Evolutionary conservation across 2,113 vertebrate species (phyloP).

Genomic region (Excalfactoria chinensis): DNA sequence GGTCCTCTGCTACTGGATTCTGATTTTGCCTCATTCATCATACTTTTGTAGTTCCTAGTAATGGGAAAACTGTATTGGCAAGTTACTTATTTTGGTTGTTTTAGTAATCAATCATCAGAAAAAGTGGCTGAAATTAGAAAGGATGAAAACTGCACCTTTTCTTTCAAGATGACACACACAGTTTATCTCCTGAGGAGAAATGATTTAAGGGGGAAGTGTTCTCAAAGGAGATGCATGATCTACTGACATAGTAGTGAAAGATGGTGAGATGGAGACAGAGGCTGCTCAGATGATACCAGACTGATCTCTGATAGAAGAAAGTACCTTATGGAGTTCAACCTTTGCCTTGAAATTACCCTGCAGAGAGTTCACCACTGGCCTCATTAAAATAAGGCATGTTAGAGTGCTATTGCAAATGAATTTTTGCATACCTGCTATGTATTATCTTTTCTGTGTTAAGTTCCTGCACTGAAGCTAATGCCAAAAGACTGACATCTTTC

Average conservation of each 20-base stretch:
- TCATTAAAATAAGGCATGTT: neutral
- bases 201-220: neutral
- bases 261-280: neutral
- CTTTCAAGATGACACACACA: fast-evolving
- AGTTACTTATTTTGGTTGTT: neutral
- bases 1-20: neutral
- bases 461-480: neutral
- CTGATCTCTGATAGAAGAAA: neutral
- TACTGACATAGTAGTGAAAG: neutral
- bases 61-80: neutral
- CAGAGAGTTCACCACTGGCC: neutral
- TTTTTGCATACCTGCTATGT: neutral
- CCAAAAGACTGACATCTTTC: neutral
- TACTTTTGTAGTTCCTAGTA: neutral
- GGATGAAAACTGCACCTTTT: neutral
- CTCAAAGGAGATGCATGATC: neutral
- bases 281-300: fast-evolving
- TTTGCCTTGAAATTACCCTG: neutral
- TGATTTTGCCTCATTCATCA: neutral
- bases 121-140: neutral
- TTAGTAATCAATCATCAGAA: neutral
- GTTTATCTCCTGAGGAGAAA: neutral
- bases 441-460: neutral
- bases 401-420: neutral
- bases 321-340: neutral